Conservation (phyloP, 2,113 vertebrate genomes). For the Cisticola juncidis region DNA sequence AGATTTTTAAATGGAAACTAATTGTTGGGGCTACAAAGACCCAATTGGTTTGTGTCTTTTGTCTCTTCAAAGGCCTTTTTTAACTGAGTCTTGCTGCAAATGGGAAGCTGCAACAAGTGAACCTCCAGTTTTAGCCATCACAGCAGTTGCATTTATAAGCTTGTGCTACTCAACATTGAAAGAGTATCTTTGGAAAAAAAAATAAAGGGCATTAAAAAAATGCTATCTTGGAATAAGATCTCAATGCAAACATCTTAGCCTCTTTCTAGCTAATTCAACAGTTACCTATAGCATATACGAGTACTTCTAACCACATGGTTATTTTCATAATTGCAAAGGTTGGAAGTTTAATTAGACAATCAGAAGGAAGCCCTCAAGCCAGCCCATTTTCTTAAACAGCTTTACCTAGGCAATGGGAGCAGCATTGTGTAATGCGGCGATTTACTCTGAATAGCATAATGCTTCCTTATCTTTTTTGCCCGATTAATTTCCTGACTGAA, state of each 20-base stretch:
- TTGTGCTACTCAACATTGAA: not conserved
- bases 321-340: conserved; percentile 70
- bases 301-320: conserved; percentile 59
- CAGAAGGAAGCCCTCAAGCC: conserved; percentile 66
- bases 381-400: conserved; percentile 65
- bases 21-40: not conserved
- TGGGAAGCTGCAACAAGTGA: not conserved
- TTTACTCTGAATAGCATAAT: conserved; percentile 65
- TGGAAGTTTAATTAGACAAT: conserved; percentile 71
- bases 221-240: conserved; percentile 1
- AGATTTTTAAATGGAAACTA: conserved; percentile 13
- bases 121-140: not conserved
- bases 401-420: conserved; percentile 59
- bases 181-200: not conserved
- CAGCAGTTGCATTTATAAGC: not conserved
- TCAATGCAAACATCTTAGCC: conserved; percentile 1
- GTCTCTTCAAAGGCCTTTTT: not conserved
- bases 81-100: not conserved
- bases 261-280: conserved; percentile 46
- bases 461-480: conserved; percentile 64
- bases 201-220: not conserved
- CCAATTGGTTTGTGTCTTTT: not conserved
- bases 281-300: conserved; percentile 45
- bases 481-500: conserved; percentile 69
- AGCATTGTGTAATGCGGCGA: conserved; percentile 51